Percentiles rank a stretch among this genome's conserved stretches.
These are phyloP conservation scores for Lucifuga dentata DNA, from an alignment of 2,113 vertebrate genomes.

Conservation along the genomic window DNA sequence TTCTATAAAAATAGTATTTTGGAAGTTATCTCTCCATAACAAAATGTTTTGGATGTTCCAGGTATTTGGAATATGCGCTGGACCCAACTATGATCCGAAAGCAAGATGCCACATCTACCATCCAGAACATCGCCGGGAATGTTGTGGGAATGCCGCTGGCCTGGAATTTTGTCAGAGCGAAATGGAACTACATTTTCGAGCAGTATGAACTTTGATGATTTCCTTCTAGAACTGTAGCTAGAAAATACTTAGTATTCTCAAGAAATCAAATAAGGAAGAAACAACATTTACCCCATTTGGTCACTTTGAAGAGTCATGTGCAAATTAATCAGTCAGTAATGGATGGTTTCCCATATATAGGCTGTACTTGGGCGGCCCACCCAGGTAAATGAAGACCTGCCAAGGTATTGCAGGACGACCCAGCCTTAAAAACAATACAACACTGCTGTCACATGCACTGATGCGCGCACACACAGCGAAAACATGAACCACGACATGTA, in stretches of 20 bases:
- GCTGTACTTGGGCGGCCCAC: too few relatives aligned
- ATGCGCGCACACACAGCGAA: too few relatives aligned
- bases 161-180: slow-evolving; percentile 90
- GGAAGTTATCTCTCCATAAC: background rate
- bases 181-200: slow-evolving; percentile 85
- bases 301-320: background rate
- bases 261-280: fast-evolving
- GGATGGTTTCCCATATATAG: too few relatives aligned
- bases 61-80: slow-evolving; percentile 89
- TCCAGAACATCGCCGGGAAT: slow-evolving; percentile 86
- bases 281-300: background rate
- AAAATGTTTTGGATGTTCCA: slow-evolving; percentile 51
- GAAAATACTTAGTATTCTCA: fast-evolving
- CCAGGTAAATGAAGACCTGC: too few relatives aligned
- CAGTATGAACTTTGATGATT: slow-evolving; percentile 82
- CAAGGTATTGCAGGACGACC: too few relatives aligned
- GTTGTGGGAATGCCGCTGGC: slow-evolving; percentile 86
- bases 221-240: background rate
- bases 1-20: background rate
- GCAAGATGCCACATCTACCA: slow-evolving; percentile 89
- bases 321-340: too few relatives aligned
- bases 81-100: slow-evolving; percentile 87
- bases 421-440: too few relatives aligned
- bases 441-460: too few relatives aligned
- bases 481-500: too few relatives aligned